Percentiles rank a stretch among this genome's conserved stretches.
Conservation (phyloP, 2,888 invertebrate genomes). For the Caenorhabditis doughertyi region DNA sequence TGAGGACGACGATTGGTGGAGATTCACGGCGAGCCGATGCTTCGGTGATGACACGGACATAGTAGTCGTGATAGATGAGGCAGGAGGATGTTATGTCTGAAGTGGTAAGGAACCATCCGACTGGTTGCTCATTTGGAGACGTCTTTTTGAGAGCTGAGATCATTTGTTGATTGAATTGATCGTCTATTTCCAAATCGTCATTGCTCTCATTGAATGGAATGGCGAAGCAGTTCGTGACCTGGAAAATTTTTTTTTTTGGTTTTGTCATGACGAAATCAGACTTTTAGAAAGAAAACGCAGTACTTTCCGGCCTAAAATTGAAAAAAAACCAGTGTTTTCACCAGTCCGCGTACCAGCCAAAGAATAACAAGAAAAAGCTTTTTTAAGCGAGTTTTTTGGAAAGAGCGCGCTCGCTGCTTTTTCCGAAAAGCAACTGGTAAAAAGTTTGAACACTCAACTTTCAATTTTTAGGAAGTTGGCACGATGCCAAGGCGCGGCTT, state of each 20-base stretch:
- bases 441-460: too few species aligned
- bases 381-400: too few species aligned
- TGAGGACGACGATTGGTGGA: slow-evolving; percentile 88
- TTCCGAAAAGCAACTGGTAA: too few species aligned
- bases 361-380: too few species aligned
- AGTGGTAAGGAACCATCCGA: slow-evolving; percentile 98
- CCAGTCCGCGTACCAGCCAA: too few species aligned
- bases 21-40: slow-evolving; percentile 74
- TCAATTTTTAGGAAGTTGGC: too few species aligned
- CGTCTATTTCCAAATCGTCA: slow-evolving; percentile 94
- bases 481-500: too few species aligned
- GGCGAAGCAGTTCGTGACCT: slow-evolving; percentile 98
- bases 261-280: too few species aligned
- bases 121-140: slow-evolving; percentile 93
- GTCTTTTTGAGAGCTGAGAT: slow-evolving; percentile 91
- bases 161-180: slow-evolving; percentile 94
- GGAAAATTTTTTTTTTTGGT: slow-evolving; percentile 87
- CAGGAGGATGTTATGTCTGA: slow-evolving; percentile 92
- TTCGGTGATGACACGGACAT: slow-evolving; percentile 77
- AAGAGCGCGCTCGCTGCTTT: too few species aligned
- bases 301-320: too few species aligned
- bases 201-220: slow-evolving; percentile 94
- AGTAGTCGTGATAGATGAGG: slow-evolving; percentile 81
- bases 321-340: too few species aligned
- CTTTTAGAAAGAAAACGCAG: too few species aligned